Percentiles rank a stretch among this genome's conserved stretches.
phyloP scores from a whole-genome alignment of 53 echinoderm and acorn worm species.

The Echinometra lucunter region DNA sequence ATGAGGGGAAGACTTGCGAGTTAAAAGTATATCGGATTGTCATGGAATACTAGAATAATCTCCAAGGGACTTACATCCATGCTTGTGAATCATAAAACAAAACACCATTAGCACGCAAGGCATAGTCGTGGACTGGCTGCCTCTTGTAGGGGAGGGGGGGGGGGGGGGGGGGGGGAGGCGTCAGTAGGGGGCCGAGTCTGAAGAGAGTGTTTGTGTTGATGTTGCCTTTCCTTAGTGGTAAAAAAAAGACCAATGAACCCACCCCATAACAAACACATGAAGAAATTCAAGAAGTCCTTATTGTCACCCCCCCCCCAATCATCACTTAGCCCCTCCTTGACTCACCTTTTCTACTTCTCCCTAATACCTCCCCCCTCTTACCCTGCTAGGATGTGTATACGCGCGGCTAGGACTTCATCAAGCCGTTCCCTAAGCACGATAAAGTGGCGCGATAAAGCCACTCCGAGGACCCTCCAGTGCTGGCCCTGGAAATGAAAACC shows the following conservation, averaged over 20 bases:
- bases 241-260: not conserved
- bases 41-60: slow-evolving; percentile 3
- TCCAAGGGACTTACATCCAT: not conserved
- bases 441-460: slow-evolving; percentile 27
- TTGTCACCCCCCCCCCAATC: not conserved
- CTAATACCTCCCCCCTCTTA: not conserved
- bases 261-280: not conserved
- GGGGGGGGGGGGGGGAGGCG: not conserved
- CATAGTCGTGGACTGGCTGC: not conserved
- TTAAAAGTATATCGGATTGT: not conserved
- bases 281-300: not conserved
- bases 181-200: no score
- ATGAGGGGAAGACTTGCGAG: not conserved
- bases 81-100: not conserved
- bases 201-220: not conserved
- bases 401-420: slow-evolving; percentile 14
- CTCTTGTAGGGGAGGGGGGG: not conserved
- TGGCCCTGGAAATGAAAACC: slow-evolving; percentile 41
- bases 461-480: not conserved
- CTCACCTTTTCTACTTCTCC: not conserved
- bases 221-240: not conserved
- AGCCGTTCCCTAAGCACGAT: slow-evolving; percentile 30
- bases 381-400: not conserved
- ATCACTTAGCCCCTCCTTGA: not conserved
- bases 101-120: not conserved